These are phyloP conservation scores for Drosophila novamexicana DNA, from an alignment of 1,140 invertebrate species.

Conservation along the genomic window DNA sequence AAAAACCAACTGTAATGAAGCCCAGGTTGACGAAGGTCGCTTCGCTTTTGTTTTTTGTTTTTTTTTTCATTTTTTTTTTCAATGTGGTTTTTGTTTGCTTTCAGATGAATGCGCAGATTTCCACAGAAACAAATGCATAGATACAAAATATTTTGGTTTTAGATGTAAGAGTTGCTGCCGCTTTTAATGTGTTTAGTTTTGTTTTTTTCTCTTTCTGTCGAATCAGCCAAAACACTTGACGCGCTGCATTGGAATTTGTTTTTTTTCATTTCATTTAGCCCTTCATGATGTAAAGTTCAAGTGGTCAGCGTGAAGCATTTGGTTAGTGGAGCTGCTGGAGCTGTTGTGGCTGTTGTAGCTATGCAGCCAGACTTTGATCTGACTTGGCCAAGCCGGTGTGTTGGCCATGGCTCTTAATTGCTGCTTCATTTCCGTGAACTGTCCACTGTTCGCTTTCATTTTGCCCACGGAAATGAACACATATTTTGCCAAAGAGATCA, in stretches of 20 bases:
- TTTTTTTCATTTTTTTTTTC: conserved; percentile 38
- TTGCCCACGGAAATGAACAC: conserved; percentile 73
- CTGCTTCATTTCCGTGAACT: conserved; percentile 73
- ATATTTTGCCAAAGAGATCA: conserved; percentile 78
- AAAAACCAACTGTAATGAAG: conserved; percentile 75
- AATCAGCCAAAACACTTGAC: conserved; percentile 76
- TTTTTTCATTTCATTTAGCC: conserved; percentile 22
- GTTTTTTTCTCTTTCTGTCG: conserved; percentile 51
- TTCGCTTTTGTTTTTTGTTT: conserved; percentile 24
- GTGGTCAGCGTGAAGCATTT: conserved; percentile 18
- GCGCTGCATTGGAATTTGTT: conserved; percentile 55
- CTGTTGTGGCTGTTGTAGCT: conserved; percentile 24
- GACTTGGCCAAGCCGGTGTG: conserved; percentile 21
- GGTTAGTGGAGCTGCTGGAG: conserved; percentile 15
- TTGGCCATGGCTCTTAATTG: conserved; percentile 55
- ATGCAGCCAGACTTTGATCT: conserved; percentile 16
- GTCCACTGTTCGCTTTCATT: conserved; percentile 60
- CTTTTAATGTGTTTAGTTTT: conserved; percentile 24
- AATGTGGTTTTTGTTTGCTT: conserved; percentile 27
- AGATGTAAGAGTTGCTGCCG: conserved; percentile 44
- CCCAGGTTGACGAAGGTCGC: conserved; percentile 48
- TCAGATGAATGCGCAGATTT: conserved; percentile 81
- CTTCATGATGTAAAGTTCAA: conserved; percentile 46
- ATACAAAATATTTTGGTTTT: conserved; percentile 51
- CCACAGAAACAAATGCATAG: conserved; percentile 64